phyloP scores from a whole-genome alignment of 2,113 vertebrate species.

The Callospermophilus lateralis region DNA sequence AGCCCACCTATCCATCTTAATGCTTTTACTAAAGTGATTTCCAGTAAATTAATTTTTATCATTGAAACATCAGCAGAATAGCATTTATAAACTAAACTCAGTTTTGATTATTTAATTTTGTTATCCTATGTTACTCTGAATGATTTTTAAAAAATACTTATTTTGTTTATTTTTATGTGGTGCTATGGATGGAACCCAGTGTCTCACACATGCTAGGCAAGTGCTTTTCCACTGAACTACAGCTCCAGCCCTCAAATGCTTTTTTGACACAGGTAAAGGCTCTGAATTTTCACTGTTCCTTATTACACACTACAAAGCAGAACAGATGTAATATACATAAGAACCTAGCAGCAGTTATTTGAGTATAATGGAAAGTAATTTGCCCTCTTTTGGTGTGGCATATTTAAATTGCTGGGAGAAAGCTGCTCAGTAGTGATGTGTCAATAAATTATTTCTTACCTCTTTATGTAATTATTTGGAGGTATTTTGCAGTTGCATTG shows the following conservation, averaged over 20 bases:
- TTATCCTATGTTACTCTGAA: not conserved
- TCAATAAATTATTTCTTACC: constrained; percentile 21
- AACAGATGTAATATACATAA: not conserved
- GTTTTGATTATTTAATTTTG: not conserved
- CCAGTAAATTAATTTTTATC: not conserved
- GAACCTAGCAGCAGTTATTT: constrained; percentile 21
- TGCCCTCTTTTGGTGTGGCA: not conserved
- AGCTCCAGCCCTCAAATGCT: too few relatives aligned
- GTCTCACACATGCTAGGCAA: too few relatives aligned
- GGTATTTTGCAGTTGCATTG: not conserved
- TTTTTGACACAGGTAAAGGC: not conserved
- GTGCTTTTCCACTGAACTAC: too few relatives aligned
- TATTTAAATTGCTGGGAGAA: constrained; percentile 17
- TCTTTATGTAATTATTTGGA: constrained; percentile 26
- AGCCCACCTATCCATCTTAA: not conserved
- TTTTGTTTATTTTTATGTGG: too few relatives aligned
- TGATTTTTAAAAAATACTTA: not conserved
- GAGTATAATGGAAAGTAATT: constrained; percentile 21
- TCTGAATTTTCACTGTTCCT: not conserved
- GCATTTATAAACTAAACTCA: not conserved
- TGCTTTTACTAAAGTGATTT: not conserved
- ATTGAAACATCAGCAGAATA: constrained; percentile 19
- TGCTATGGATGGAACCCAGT: too few relatives aligned
- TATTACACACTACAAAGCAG: constrained; percentile 6
- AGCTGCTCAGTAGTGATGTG: not conserved